Conservation (phyloP, 2,797 vertebrate genomes). For the Rachycentron canadum region DNA sequence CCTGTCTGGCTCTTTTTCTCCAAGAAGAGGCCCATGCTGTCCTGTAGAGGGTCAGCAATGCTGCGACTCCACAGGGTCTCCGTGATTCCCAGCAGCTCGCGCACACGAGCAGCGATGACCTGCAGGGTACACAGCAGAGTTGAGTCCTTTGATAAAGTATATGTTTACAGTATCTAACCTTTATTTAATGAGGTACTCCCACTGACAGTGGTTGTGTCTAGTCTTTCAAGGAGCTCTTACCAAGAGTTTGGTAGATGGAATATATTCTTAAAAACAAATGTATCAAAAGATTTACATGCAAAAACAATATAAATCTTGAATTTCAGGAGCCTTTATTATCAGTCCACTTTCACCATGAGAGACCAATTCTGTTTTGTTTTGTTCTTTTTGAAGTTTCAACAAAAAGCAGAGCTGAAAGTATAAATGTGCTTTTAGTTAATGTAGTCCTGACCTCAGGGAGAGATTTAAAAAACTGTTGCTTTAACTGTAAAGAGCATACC, state of each 20-base stretch:
- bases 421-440: slow-evolving; percentile 40
- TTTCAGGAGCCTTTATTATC: slow-evolving; percentile 31
- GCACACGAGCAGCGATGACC: slow-evolving; percentile 86
- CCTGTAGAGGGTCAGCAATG: slow-evolving; percentile 87
- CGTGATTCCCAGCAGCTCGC: slow-evolving; percentile 86
- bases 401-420: slow-evolving; percentile 30
- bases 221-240: slow-evolving; percentile 14
- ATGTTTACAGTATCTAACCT: slow-evolving; percentile 50
- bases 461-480: slow-evolving; percentile 23
- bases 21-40: slow-evolving; percentile 87
- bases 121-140: slow-evolving; percentile 79
- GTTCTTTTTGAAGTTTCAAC: slow-evolving; percentile 13
- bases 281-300: slow-evolving; percentile 12
- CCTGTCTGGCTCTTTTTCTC: slow-evolving; percentile 89
- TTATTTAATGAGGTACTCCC: slow-evolving; percentile 37
- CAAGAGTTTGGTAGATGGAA: slow-evolving; percentile 13
- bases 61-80: slow-evolving; percentile 87
- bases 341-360: slow-evolving; percentile 19
- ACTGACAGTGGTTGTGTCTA: slow-evolving; percentile 22
- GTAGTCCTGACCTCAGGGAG: slow-evolving; percentile 47
- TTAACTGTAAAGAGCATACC: slow-evolving; percentile 35
- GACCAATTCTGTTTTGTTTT: not conserved
- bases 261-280: slow-evolving; percentile 11
- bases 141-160: slow-evolving; percentile 51
- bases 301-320: slow-evolving; percentile 21